Base-by-base conservation (phyloP, 1,140 invertebrate species). In the Tetragnatha versicolor region DNA sequence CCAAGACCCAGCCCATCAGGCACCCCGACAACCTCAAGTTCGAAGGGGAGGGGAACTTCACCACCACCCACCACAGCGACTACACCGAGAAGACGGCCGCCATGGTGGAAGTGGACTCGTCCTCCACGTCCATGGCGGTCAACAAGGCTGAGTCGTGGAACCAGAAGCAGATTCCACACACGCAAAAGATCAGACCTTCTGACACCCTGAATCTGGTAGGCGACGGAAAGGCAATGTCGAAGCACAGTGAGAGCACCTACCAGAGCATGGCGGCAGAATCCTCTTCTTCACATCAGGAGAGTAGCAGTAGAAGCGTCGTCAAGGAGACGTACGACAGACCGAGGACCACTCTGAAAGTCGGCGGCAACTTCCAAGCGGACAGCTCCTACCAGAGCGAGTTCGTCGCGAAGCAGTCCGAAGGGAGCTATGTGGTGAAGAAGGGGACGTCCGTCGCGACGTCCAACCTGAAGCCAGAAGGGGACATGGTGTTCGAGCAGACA, bases 21-120 rank as follows among this genome's bases (percentile, higher is more conserved):
- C 82, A 37, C 79, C 79, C 31, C 84, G 86, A 82, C 72, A 81
- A 80, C 83, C 84, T 81, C 2, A 81, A 68, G 72, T 85, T 85
- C 37, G 83, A 83, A n/a, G 87, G 87, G 0, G 81, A 83, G n/a
- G 85, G 87, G 81, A 85, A 86, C 27, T 81, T 84, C 42, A 82
- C 82, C 61, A 87, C 87, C 22, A 79, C 39, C 2, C 63, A 79
- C 25, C 58, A 80, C 25, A 25, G n/a, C 7, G 76, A 79, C 39
- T 79, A 60, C 37, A 58, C 12, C 2, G 20, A 47, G 22, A 66
- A 77, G 37, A 70, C 33, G 9, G 7, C 37, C 31, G 35, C 3
- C 35, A 35, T 20, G 12, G n/a, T 9, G 7, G 7, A n/a, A 12
- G 49, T 37, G 3, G 47, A 45, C 5, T 39, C 75, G 42, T 10